These are phyloP conservation scores for Euproctis similis DNA, from an alignment of 2,888 invertebrate species.

Conservation along the genomic window DNA sequence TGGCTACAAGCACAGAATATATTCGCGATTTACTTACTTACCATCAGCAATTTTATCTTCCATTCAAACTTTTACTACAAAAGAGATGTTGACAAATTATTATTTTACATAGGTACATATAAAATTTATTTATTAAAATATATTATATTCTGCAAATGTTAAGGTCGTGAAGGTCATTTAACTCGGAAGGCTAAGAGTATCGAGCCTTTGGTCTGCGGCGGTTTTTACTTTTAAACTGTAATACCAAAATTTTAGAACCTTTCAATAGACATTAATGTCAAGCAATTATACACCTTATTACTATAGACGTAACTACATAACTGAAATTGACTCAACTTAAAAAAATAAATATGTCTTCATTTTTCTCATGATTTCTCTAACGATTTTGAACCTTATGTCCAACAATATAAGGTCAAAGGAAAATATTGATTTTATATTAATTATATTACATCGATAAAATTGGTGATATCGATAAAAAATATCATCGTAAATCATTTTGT, in stretches of 20 bases:
- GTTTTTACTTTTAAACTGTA: slow-evolving; percentile 11
- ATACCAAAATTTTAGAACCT: slow-evolving; percentile 15
- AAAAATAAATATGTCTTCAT: slow-evolving; percentile 3
- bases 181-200: slow-evolving; percentile 36
- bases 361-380: slow-evolving; percentile 3
- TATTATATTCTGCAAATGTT: slow-evolving; percentile 24
- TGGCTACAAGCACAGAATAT: background rate
- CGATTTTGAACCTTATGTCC: slow-evolving; percentile 10
- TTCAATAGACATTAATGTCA: slow-evolving; percentile 4
- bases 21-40: no score
- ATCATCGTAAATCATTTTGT: slow-evolving; percentile 40
- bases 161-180: slow-evolving; percentile 62
- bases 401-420: slow-evolving; percentile 6
- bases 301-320: slow-evolving; percentile 3
- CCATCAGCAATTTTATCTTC: slow-evolving; percentile 1
- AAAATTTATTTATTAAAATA: no score
- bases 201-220: no score
- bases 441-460: slow-evolving; percentile 31
- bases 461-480: slow-evolving; percentile 25
- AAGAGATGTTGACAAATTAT: slow-evolving; percentile 5
- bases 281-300: slow-evolving; percentile 8
- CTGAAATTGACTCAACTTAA: background rate
- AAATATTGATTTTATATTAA: slow-evolving; percentile 21
- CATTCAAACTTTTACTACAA: slow-evolving; percentile 1
- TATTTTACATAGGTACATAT: no score